Base-by-base conservation (phyloP, 2,797 vertebrate genomes). In the Acridotheres tristis region DNA sequence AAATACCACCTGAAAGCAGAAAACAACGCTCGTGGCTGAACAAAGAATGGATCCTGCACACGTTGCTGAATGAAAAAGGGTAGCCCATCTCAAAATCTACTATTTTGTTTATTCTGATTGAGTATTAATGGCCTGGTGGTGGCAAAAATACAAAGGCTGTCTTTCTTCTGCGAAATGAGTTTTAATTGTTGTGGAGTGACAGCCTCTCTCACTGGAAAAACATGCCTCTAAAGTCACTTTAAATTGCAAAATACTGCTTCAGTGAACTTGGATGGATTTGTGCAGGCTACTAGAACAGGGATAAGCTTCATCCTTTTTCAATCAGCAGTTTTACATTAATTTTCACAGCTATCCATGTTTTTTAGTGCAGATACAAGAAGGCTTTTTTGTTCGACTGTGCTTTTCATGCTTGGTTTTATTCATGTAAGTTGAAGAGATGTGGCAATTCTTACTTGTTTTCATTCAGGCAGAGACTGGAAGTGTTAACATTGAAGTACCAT, bases 1-100 rank as follows among this genome's bases (percentile, higher is more conserved):
- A 94, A 95, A 97, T 93, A 29, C 74, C 81, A 58, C 87, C 40
- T 93, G 96, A 97, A 96, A 97, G 89, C 93, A 95, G 71, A 94
- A 85, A 93, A 90, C 72, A 93, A 34, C 48, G 8, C 30, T 68
- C 58, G 73, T 2, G 1, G 34, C 71, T 74, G 83, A 94, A 95
- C 91, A 91, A 90, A 94, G 84, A 82, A 22, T 10, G 38, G 73
- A 40, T 82, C 45, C 79, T 79, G 34, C 53, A n/a, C 25, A 27
- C 32, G 12, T 14, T 16, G 4, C 61, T 8, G 3, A 89, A 90
- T 71, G 53, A 63, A 32, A 22, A 25, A 36, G 76, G 20, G 53
- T 47, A n/a, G 17, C 63, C 62, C 57, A 73, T 85, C 83, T 77
- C 77, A 90, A 90, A 88, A 72, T 42, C 76, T 79, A 50, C 48